Percentiles rank a stretch among this genome's conserved stretches.
phyloP scores from a whole-genome alignment of 2,888 invertebrate genomes.

The Nudaria mundana region DNA sequence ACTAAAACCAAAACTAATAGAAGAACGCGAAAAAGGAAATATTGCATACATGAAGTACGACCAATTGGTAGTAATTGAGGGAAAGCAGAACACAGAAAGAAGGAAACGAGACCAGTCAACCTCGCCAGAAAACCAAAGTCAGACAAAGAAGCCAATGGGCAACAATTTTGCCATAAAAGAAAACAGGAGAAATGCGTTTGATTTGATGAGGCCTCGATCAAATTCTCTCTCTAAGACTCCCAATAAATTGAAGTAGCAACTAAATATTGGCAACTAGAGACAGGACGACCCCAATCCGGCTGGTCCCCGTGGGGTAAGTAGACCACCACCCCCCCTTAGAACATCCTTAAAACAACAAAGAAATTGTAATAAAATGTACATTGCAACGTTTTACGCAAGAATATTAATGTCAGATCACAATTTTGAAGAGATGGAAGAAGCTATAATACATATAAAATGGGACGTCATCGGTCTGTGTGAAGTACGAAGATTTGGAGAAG shows the following conservation, averaged over 20 bases:
- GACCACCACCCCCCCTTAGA: neutral
- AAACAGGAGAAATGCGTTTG: too few relatives aligned
- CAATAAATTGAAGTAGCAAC: too few relatives aligned
- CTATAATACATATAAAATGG: constrained; percentile 9
- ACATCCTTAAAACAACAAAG: neutral
- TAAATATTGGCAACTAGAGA: too few relatives aligned
- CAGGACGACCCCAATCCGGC: neutral
- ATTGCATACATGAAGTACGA: neutral
- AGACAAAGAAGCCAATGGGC: too few relatives aligned
- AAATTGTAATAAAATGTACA: neutral
- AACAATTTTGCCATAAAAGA: neutral
- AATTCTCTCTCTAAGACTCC: too few relatives aligned
- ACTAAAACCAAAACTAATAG: too few relatives aligned
- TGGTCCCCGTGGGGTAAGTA: neutral
- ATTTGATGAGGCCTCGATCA: too few relatives aligned
- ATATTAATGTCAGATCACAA: constrained; percentile 8
- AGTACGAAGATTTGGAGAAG: neutral
- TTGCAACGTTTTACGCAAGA: constrained; percentile 13
- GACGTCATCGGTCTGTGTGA: constrained; percentile 13
- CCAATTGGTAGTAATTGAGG: neutral
- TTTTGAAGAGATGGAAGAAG: constrained; percentile 13
- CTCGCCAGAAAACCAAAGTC: too few relatives aligned
- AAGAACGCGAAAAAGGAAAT: neutral
- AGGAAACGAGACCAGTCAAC: too few relatives aligned
- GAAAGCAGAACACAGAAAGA: too few relatives aligned